Evolutionary conservation across 2,113 vertebrate species (phyloP), one percentile per base, ranked within the genome.

Genomic region (Poeciliopsis occidentalis): DNA sequence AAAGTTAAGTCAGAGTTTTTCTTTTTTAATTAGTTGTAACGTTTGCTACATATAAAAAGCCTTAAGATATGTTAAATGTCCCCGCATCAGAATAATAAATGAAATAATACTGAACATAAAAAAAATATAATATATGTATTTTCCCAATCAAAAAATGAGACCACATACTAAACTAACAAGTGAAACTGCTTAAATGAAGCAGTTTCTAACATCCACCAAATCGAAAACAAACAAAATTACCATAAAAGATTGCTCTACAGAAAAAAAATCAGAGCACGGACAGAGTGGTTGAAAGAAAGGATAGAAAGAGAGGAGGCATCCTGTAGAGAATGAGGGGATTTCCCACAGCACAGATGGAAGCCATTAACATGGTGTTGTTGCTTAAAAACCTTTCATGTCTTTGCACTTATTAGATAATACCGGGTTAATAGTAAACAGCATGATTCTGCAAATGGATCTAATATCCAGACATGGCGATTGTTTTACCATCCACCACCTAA

Each of bases 301-400:
- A 72, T 77, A 89, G 79, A 84, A 80, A 77, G 86, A 86, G 81
- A 80, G 73, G 80, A 88, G 88, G 92, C 80, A 86, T 93, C 91
- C 90, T 91, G 89, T 86, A 80, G 88, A 90, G 88, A 92, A 81
- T 88, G 84, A 83, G 88, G 87, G 90, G 90, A 89, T 91, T 93
- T 92, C 92, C 90, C 92, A 90, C 85, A 86, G 90, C 90, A 90
- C 92, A 93, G 87, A 92, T 93, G 92, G 91, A 93, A 93, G 83
- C 88, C 90, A 92, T 93, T 92, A 93, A 84, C 24, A 83, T 82
- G 83, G 85, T 90, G 91, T 87, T 92, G 88, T 89, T 93, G 88
- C 92, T 89, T 89, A 88, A 90, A 89, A 91, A 87, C 81, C 92
- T 91, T 90, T 92, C 88, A 93, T 91, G 90, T 92, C 90, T 90